phyloP scores from a whole-genome alignment of 2,113 vertebrate species.

The Osmerus mordax region DNA sequence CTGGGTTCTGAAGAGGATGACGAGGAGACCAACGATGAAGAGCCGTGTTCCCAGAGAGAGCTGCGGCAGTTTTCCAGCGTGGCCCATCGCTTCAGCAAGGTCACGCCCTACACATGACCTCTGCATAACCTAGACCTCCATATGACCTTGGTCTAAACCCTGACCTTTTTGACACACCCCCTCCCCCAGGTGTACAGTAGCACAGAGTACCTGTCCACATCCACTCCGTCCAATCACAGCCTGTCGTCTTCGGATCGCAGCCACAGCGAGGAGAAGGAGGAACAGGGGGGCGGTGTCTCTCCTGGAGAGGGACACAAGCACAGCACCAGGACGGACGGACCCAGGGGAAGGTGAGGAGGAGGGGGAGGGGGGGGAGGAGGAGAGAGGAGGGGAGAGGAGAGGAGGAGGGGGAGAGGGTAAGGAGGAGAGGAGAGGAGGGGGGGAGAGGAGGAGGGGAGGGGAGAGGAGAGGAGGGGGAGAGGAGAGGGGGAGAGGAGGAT shows the following conservation, averaged over 20 bases:
- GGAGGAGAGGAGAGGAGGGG: no score
- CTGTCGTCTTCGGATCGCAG: constrained; percentile 77
- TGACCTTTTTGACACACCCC: neutral
- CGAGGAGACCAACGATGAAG: constrained; percentile 90
- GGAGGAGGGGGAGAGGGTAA: constrained; percentile 33
- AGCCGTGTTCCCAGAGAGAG: constrained; percentile 77
- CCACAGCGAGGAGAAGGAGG: constrained; percentile 84
- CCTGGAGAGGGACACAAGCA: constrained; percentile 64
- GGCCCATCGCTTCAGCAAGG: constrained; percentile 95
- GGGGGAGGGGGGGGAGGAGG: neutral
- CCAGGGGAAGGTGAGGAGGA: constrained; percentile 55
- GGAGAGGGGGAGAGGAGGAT: neutral
- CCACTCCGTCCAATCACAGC: constrained; percentile 75
- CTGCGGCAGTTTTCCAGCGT: constrained; percentile 93
- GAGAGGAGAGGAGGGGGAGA: neutral
- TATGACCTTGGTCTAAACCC: neutral
- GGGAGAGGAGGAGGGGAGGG: no score
- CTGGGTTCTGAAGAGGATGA: constrained; percentile 77
- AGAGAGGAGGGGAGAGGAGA: neutral
- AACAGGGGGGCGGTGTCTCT: constrained; percentile 66
- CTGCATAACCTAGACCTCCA: neutral
- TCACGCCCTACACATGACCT: constrained; percentile 33
- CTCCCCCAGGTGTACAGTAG: constrained; percentile 89
- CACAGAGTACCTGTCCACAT: constrained; percentile 85
- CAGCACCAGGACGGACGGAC: constrained; percentile 53